Conservation (phyloP, 2,888 invertebrate genomes). For the Morpho achilles region DNA sequence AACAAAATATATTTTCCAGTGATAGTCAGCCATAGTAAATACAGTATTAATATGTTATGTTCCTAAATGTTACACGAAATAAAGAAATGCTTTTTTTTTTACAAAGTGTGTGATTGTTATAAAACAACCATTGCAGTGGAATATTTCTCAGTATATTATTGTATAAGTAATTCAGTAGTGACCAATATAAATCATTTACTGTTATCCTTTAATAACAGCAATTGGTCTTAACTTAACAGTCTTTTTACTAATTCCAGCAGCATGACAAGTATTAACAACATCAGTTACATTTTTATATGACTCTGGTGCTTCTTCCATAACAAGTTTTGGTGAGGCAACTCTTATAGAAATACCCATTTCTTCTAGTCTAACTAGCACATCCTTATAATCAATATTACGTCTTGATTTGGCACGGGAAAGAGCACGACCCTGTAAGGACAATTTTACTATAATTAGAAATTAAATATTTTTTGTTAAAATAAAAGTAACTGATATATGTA, state of each 20-base stretch:
- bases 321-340: conserved; percentile 98
- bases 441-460: not conserved
- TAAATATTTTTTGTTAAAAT: too few species aligned
- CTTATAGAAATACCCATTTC: conserved; percentile 94
- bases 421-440: conserved; percentile 90
- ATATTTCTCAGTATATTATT: not conserved
- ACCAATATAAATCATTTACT: conserved; percentile 9
- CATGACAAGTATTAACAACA: conserved; percentile 98
- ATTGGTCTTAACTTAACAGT: conserved; percentile 97
- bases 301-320: conserved; percentile 99
- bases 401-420: conserved; percentile 98
- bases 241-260: conserved; percentile 98
- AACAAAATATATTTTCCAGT: conserved; percentile 47
- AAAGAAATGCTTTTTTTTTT: conserved; percentile 11
- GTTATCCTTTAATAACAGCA: conserved; percentile 96
- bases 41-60: conserved; percentile 59
- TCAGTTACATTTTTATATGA: conserved; percentile 99
- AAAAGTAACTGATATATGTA: too few species aligned
- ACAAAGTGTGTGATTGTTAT: conserved; percentile 7
- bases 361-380: conserved; percentile 91
- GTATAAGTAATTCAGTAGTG: too few species aligned
- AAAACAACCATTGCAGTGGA: conserved; percentile 10
- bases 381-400: conserved; percentile 94
- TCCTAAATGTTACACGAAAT: conserved; percentile 35
- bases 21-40: conserved; percentile 34